These are phyloP conservation scores for Pomatorhinus ruficollis DNA, from an alignment of 2,113 vertebrate genomes.

Conservation along the genomic window DNA sequence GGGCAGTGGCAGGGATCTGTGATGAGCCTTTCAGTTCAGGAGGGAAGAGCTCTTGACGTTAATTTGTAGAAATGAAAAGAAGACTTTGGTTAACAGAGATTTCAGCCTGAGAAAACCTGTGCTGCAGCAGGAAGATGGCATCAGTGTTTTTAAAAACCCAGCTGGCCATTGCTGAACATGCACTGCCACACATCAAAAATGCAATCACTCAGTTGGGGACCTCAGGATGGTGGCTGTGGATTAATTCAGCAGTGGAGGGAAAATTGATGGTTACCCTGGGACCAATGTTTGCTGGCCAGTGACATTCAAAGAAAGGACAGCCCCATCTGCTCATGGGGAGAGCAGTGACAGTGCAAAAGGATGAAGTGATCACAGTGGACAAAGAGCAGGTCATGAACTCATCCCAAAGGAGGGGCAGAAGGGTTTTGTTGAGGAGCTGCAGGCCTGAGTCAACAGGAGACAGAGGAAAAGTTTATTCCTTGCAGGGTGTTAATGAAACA, in stretches of 20 bases:
- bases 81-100: not conserved
- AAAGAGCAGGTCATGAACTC: not conserved
- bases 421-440: not conserved
- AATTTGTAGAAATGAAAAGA: not conserved
- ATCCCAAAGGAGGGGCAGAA: not conserved
- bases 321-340: constrained; percentile 1
- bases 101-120: not conserved
- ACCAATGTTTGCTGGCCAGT: not conserved
- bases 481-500: not conserved
- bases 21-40: not conserved
- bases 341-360: not conserved
- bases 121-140: not conserved
- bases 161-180: not conserved
- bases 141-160: not conserved
- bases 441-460: not conserved
- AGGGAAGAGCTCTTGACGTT: not conserved
- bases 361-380: not conserved
- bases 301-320: not conserved
- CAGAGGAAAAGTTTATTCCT: not conserved
- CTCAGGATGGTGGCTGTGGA: not conserved
- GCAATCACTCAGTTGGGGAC: not conserved
- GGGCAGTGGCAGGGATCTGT: not conserved
- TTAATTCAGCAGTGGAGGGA: not conserved
- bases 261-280: not conserved
- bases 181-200: not conserved